Conservation (phyloP, 2,113 vertebrate species). For the Malurus melanocephalus region DNA sequence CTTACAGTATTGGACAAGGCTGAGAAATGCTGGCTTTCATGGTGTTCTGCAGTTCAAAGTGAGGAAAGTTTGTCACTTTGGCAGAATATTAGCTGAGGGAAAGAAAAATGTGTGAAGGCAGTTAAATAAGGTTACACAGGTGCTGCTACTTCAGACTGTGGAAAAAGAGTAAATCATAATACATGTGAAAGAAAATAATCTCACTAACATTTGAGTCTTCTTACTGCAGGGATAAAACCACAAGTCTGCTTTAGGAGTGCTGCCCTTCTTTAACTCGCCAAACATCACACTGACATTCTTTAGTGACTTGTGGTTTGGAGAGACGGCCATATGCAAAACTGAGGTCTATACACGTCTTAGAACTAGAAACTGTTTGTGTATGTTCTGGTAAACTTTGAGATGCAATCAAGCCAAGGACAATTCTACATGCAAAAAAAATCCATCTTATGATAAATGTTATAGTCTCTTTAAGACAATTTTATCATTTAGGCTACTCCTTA, state of each 20-base stretch:
- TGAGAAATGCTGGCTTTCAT: slow-evolving; percentile 27
- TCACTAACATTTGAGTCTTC: slow-evolving; percentile 26
- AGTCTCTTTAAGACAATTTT: slow-evolving; percentile 18
- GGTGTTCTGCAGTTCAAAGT: slow-evolving; percentile 34
- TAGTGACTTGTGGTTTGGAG: slow-evolving; percentile 45
- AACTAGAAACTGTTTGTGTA: slow-evolving; percentile 54
- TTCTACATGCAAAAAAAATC: background rate
- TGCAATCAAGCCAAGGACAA: slow-evolving; percentile 48
- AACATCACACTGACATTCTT: slow-evolving; percentile 49
- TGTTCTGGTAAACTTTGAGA: slow-evolving; percentile 46
- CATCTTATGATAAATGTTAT: background rate
- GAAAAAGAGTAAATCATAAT: slow-evolving; percentile 45
- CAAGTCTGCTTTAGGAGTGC: slow-evolving; percentile 25
- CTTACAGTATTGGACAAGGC: background rate
- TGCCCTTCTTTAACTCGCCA: slow-evolving; percentile 32
- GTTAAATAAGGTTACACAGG: slow-evolving; percentile 65
- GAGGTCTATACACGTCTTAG: slow-evolving; percentile 48
- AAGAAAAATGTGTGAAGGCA: slow-evolving; percentile 44
- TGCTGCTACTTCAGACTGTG: slow-evolving; percentile 51
- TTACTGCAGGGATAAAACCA: slow-evolving; percentile 33
- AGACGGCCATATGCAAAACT: slow-evolving; percentile 15
- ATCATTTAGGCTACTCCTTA: slow-evolving; percentile 9
- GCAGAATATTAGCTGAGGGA: slow-evolving; percentile 20
- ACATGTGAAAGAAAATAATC: slow-evolving; percentile 54
- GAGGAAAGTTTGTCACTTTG: slow-evolving; percentile 53